Evolutionary conservation across 1,140 invertebrate genomes (phyloP).

Genomic region (Ceratina calcarata): DNA sequence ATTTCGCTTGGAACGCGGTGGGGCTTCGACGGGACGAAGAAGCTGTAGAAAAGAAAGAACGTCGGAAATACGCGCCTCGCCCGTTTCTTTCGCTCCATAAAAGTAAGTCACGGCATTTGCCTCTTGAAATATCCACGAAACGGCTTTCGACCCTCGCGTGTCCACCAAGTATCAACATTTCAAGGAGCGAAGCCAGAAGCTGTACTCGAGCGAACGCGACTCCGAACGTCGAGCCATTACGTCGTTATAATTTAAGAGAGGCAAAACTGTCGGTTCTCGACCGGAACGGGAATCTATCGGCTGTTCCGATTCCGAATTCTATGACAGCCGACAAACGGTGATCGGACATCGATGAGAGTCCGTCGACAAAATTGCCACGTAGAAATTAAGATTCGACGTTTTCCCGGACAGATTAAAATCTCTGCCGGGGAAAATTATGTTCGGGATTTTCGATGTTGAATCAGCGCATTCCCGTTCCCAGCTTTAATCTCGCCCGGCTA

Average conservation of each 20-base stretch:
- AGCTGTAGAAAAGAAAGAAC: conserved; percentile 42
- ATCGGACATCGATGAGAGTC: background rate
- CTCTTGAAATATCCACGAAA: conserved; percentile 35
- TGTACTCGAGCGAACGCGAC: too few species aligned
- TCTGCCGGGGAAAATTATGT: conserved; percentile 54
- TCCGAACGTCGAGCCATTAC: too few species aligned
- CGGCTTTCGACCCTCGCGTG: conserved; percentile 32
- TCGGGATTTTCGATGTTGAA: conserved; percentile 52
- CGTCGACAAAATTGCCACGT: background rate
- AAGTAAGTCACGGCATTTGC: conserved; percentile 49
- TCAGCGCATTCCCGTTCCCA: conserved; percentile 43
- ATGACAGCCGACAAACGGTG: too few species aligned
- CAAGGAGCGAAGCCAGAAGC: background rate
- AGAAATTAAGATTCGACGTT: conserved; percentile 19
- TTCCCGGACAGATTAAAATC: conserved; percentile 49
- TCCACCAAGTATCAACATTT: conserved; percentile 40
- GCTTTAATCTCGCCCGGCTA: conserved; percentile 52
- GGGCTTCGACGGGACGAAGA: conserved; percentile 46
- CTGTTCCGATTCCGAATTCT: too few species aligned
- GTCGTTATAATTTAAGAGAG: background rate
- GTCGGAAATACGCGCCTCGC: conserved; percentile 41
- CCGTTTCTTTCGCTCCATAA: conserved; percentile 21
- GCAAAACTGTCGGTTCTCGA: too few species aligned
- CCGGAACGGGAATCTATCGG: too few species aligned
- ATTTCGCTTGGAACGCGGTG: conserved; percentile 46